Percentiles rank a stretch among this genome's conserved stretches.
Conservation (phyloP, 1,140 invertebrate species). For the Scaptomyza montana region DNA sequence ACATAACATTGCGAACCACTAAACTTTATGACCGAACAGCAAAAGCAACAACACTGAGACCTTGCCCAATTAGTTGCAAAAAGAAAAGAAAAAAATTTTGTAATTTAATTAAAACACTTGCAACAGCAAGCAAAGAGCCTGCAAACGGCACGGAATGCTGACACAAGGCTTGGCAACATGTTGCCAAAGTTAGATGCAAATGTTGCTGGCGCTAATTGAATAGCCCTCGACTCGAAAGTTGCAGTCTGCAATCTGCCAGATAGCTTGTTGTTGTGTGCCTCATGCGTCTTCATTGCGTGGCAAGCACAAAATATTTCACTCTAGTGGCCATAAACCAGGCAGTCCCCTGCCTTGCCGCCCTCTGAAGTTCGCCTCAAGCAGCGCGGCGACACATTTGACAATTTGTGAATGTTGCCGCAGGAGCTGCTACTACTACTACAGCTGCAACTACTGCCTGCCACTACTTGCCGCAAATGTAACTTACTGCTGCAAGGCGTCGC, state of each 20-base stretch:
- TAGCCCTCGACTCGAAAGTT: not conserved
- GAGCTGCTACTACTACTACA: not conserved
- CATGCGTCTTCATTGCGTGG: slow-evolving; percentile 26
- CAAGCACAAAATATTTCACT: slow-evolving; percentile 34
- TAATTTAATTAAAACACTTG: slow-evolving; percentile 32
- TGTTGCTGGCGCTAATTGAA: slow-evolving; percentile 38
- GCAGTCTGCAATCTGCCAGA: slow-evolving; percentile 1
- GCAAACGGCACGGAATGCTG: slow-evolving; percentile 32
- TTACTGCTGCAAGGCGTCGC: slow-evolving; percentile 13
- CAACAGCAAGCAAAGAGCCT: slow-evolving; percentile 10
- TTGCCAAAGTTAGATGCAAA: slow-evolving; percentile 42
- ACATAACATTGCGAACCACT: slow-evolving; percentile 1
- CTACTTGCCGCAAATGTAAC: not conserved
- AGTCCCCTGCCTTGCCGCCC: too few species aligned
- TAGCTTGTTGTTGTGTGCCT: not conserved
- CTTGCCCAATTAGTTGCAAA: slow-evolving; percentile 44
- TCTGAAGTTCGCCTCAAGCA: not conserved
- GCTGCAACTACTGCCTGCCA: not conserved
- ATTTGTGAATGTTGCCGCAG: slow-evolving; percentile 29
- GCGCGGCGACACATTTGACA: slow-evolving; percentile 41
- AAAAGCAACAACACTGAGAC: slow-evolving; percentile 20
- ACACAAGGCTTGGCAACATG: slow-evolving; percentile 29
- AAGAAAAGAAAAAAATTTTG: not conserved
- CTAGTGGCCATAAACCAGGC: slow-evolving; percentile 13
- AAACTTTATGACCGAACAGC: slow-evolving; percentile 12